Conservation (phyloP, 2,888 invertebrate genomes). For the Agrotis exclamationis region DNA sequence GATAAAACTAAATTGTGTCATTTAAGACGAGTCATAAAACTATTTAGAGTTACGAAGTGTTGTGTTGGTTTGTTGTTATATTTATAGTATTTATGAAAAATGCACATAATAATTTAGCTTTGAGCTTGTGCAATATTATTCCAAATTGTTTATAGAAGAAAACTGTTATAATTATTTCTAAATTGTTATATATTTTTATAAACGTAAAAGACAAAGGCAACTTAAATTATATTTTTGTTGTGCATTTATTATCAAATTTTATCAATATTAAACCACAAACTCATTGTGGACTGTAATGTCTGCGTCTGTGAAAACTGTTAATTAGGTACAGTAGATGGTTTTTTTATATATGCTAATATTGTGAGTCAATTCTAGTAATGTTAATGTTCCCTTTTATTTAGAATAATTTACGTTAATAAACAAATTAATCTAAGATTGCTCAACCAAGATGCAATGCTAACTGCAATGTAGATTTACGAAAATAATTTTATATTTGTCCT, state of each 20-base stretch:
- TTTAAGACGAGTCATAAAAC: constrained; percentile 80
- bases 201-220: constrained; percentile 90
- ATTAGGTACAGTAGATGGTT: constrained; percentile 77
- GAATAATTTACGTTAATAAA: constrained; percentile 87
- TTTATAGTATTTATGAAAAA: constrained; percentile 84
- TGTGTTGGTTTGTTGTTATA: constrained; percentile 90
- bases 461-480: constrained; percentile 86
- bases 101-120: constrained; percentile 88
- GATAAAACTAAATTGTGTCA: constrained; percentile 73
- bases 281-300: constrained; percentile 88
- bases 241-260: constrained; percentile 90
- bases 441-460: constrained; percentile 90
- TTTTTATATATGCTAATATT: constrained; percentile 87
- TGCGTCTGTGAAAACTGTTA: constrained; percentile 81
- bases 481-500: constrained; percentile 86
- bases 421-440: constrained; percentile 89
- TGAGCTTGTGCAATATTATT: constrained; percentile 90
- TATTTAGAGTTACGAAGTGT: constrained; percentile 76
- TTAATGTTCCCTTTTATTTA: constrained; percentile 89
- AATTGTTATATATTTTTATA: constrained; percentile 90
- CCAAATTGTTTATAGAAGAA: constrained; percentile 88
- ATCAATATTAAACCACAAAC: constrained; percentile 84
- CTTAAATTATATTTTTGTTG: constrained; percentile 90
- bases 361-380: constrained; percentile 91
- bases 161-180: constrained; percentile 89